Conservation (phyloP, 2,888 invertebrate genomes). For the Papilio elwesi region DNA sequence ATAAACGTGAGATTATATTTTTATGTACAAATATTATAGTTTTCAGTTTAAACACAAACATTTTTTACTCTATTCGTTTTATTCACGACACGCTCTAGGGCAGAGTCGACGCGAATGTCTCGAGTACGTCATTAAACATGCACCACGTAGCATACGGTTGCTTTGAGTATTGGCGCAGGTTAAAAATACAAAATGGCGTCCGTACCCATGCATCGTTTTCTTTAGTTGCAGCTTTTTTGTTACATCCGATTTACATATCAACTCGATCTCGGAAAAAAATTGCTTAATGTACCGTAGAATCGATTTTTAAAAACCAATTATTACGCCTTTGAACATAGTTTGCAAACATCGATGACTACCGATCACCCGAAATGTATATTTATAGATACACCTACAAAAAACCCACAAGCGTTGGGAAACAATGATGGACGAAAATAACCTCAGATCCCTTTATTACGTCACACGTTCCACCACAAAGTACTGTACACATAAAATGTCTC, state of each 20-base stretch:
- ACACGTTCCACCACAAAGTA: constrained; percentile 9
- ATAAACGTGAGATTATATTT: background rate
- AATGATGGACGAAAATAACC: constrained; percentile 19
- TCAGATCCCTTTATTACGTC: constrained; percentile 1
- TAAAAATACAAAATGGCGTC: constrained; percentile 23
- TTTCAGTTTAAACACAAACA: constrained; percentile 3
- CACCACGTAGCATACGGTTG: constrained; percentile 26
- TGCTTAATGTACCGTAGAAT: too few species aligned
- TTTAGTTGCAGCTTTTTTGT: background rate
- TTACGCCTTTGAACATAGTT: too few species aligned
- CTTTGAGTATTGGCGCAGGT: constrained; percentile 29
- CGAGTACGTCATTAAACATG: constrained; percentile 33
- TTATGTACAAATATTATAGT: background rate
- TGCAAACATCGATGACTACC: background rate
- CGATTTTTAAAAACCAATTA: too few species aligned
- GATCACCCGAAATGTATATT: background rate
- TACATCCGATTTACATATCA: too few species aligned
- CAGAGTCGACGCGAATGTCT: constrained; percentile 30
- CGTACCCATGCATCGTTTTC: background rate
- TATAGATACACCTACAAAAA: background rate
- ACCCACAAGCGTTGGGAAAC: background rate
- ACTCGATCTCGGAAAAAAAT: too few species aligned
- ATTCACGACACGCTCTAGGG: constrained; percentile 31
- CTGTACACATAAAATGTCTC: constrained; percentile 32
- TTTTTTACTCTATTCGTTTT: constrained; percentile 8